phyloP scores from a whole-genome alignment of 2,113 vertebrate species.

The Tricholaema leucomelas region DNA sequence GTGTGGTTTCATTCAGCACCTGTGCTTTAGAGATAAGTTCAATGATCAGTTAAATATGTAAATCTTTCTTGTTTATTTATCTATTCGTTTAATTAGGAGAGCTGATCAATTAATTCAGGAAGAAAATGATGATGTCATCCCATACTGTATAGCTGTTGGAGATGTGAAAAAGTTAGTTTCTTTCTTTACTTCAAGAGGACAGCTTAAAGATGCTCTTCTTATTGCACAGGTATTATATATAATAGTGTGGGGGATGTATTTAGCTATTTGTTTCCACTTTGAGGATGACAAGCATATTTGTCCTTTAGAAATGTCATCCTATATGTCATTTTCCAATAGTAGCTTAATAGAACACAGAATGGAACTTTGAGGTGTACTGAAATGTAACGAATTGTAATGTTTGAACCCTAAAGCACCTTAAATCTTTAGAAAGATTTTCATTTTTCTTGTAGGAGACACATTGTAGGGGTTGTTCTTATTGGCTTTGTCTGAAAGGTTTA shows the following conservation, averaged over 20 bases:
- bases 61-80: background rate
- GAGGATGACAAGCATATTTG: background rate
- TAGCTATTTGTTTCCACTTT: background rate
- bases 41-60: background rate
- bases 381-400: background rate
- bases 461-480: background rate
- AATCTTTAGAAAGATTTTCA: background rate
- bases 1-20: background rate
- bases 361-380: background rate
- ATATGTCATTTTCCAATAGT: background rate
- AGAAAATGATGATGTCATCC: conserved; percentile 92
- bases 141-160: conserved; percentile 91
- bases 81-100: conserved; percentile 79
- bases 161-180: conserved; percentile 89
- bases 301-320: background rate
- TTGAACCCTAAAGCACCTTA: background rate
- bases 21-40: background rate
- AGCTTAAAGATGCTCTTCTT: conserved; percentile 91
- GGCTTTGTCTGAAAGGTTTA: background rate
- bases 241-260: background rate
- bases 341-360: background rate
- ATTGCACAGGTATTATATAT: conserved; percentile 86
- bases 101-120: conserved; percentile 95
- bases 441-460: background rate
- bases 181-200: conserved; percentile 92